Base-by-base conservation (phyloP, 2,888 invertebrate species). In the Palloptera scutellata region DNA sequence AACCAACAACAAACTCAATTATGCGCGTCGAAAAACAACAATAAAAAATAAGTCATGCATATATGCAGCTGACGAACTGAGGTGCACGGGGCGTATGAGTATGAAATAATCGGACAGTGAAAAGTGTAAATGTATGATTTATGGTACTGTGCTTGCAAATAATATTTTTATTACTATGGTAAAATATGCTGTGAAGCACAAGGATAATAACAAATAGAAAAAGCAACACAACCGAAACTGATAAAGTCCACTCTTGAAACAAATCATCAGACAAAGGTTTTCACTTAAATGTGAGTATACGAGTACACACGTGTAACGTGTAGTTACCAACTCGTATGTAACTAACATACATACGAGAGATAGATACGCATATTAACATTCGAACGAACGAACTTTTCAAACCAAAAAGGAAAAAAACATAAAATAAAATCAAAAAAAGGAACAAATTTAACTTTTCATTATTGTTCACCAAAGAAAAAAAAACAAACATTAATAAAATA, bases 31-130 rank as follows among this genome's bases (percentile, higher is more conserved):
- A 52, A 15, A 53, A 45, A 67, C 60, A 45, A 64, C 64, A 63
- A 67, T 67, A 67, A 67, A 60, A 64, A 60, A 51, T 61, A 64
- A 68, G 65, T 65, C 65, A 66, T 59, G 68, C 68, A 62, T 65
- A 43, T 62, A 60, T 30, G 30, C 30, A 30, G 30, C 6, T 30
- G 2, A 30, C 30, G 30, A 30, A 30, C 30, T 30, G 30, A 6
- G 61, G 62, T 54, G 17, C 20, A 53, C 58, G 20, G 59, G 43
- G 54, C 65, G 60, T 65, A 62, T 53, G 58, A 66, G 12, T 43
- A 30, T 30, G 30, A 30, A 4, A 4, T 30, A 30, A 30, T 30
- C 2, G 2, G 30, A n/a, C 30, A 30, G 6, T 30, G 30, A 30
- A 30, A 30, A 30, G 30, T 30, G 30, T 30, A 30, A 30, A 30